Percentiles rank a stretch among this genome's conserved stretches.
Conservation (phyloP, 2,888 invertebrate species). For the Tachystola acroxantha region DNA sequence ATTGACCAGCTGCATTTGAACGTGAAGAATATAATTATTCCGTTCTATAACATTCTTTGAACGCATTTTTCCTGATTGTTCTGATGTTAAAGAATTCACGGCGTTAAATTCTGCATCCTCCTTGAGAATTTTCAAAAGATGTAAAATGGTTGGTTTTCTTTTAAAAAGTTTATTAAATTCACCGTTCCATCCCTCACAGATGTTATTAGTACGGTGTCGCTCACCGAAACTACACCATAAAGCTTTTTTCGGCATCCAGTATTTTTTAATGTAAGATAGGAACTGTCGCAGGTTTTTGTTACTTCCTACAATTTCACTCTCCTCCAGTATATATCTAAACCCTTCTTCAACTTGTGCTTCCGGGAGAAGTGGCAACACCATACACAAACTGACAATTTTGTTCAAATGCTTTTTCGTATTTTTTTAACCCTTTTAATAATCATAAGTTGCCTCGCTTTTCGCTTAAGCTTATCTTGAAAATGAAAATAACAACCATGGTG, state of each 20-base stretch:
- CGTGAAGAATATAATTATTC: too few species aligned
- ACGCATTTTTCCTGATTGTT: too few species aligned
- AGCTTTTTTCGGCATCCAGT: constrained; percentile 13
- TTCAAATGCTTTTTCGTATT: constrained; percentile 3
- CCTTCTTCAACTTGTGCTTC: constrained; percentile 10
- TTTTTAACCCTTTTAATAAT: constrained; percentile 1
- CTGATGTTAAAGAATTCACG: too few species aligned
- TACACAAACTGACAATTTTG: constrained; percentile 8
- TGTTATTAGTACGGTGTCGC: constrained; percentile 8
- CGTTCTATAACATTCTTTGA: too few species aligned
- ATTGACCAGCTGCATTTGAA: too few species aligned
- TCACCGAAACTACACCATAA: constrained; percentile 12
- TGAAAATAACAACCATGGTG: constrained; percentile 8
- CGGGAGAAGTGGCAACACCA: constrained; percentile 6
- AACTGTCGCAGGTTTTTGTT: too few species aligned
- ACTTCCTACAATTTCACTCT: neutral
- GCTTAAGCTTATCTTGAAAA: constrained; percentile 6
- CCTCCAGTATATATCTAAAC: neutral
- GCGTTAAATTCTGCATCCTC: too few species aligned
- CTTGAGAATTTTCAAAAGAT: too few species aligned
- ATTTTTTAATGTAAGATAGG: constrained; percentile 5
- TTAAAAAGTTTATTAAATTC: constrained; percentile 4
- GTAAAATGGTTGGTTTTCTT: neutral
- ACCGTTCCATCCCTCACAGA: constrained; percentile 11
- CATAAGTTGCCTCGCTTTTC: constrained; percentile 9